phyloP scores from a whole-genome alignment of 2,113 vertebrate genomes.

The Erpornis zantholeuca region DNA sequence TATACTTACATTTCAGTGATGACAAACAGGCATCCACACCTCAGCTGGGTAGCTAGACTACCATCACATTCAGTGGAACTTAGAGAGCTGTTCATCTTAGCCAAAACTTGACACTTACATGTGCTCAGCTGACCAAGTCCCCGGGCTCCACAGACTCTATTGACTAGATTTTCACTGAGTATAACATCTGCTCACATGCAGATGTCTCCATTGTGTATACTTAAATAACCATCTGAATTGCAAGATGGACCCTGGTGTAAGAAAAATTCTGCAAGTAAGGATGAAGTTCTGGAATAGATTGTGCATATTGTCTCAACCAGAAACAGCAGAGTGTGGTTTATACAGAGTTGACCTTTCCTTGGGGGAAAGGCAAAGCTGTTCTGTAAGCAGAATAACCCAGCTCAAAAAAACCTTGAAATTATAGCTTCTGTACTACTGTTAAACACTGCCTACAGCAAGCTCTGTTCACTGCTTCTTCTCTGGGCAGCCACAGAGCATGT shows the following conservation, averaged over 20 bases:
- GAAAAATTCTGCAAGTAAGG: neutral
- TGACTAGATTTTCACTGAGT: neutral
- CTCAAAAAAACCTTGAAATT: neutral
- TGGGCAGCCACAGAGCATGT: neutral
- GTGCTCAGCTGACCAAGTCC: neutral
- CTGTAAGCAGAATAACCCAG: neutral
- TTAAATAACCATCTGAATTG: neutral
- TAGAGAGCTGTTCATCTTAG: neutral
- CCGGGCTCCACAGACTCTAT: neutral
- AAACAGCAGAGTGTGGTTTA: neutral
- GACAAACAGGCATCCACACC: neutral
- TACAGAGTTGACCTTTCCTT: neutral
- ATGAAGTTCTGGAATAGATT: neutral
- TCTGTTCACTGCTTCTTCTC: neutral
- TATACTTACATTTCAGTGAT: neutral
- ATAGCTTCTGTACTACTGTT: neutral
- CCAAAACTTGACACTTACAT: neutral
- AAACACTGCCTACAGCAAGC: neutral
- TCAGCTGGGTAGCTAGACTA: neutral
- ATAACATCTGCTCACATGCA: neutral
- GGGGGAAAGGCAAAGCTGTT: neutral
- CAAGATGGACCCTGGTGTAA: neutral
- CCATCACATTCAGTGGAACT: neutral
- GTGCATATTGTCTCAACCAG: neutral
- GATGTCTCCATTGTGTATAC: neutral